Conservation (phyloP, 2,797 vertebrate species). For the Corythornis leucogaster region DNA sequence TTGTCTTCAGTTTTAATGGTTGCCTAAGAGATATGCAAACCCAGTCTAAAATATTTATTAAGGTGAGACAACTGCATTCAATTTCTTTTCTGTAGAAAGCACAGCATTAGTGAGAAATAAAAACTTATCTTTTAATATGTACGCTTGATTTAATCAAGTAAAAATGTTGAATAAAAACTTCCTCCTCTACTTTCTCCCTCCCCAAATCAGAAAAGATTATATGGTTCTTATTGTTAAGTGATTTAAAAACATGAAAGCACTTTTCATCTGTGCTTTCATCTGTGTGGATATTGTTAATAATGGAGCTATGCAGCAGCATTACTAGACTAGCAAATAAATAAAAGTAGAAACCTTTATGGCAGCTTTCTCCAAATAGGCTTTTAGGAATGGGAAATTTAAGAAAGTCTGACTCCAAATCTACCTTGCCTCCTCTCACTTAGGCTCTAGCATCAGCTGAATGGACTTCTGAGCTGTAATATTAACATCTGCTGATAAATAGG, state of each 20-base stretch:
- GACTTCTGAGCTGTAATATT: neutral
- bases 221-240: neutral
- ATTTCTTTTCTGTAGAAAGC: neutral
- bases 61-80: neutral
- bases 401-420: neutral
- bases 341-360: neutral
- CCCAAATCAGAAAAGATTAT: neutral
- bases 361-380: neutral
- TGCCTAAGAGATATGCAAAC: accelerated
- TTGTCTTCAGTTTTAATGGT: neutral
- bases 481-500: neutral
- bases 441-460: neutral
- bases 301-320: neutral
- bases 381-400: neutral
- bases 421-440: neutral
- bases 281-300: neutral
- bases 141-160: neutral
- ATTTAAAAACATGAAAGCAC: neutral
- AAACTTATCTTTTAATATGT: neutral
- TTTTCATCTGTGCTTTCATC: neutral
- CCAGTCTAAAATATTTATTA: neutral
- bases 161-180: neutral
- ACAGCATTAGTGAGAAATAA: neutral
- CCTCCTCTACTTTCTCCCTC: neutral
- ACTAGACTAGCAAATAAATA: neutral